phyloP scores from a whole-genome alignment of 2,888 invertebrate genomes.

The Cyclophora albipunctata region DNA sequence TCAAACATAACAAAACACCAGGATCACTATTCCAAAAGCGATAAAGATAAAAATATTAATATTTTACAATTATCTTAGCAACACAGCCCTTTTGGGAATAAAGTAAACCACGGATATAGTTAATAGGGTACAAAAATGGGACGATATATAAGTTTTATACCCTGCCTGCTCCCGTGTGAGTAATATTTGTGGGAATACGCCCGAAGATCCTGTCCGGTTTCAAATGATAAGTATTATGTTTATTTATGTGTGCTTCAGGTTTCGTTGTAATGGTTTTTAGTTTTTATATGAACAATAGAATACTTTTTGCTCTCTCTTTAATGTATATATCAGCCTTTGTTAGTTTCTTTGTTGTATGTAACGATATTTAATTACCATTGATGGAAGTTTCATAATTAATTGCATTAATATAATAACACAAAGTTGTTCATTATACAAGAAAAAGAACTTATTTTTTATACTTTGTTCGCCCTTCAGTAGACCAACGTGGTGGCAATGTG shows the following conservation, averaged over 20 bases:
- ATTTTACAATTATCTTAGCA: slow-evolving; percentile 5
- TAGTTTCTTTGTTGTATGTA: too few species aligned
- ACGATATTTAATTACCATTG: too few species aligned
- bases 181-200: slow-evolving; percentile 38
- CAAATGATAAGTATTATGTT: slow-evolving; percentile 29
- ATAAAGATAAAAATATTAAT: not conserved
- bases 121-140: slow-evolving; percentile 44
- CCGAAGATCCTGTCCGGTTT: slow-evolving; percentile 33
- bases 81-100: not conserved
- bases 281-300: slow-evolving; percentile 4
- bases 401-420: too few species aligned
- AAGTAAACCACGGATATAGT: slow-evolving; percentile 28
- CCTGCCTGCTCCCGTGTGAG: slow-evolving; percentile 31
- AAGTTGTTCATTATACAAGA: too few species aligned
- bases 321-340: too few species aligned
- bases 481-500: too few species aligned
- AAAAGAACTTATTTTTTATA: too few species aligned
- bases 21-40: too few species aligned
- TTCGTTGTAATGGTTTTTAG: slow-evolving; percentile 15
- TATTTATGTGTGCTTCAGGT: slow-evolving; percentile 37
- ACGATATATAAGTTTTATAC: slow-evolving; percentile 54
- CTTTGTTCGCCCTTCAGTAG: too few species aligned
- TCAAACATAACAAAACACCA: too few species aligned
- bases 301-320: too few species aligned
- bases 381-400: too few species aligned